Percentiles rank a stretch among this genome's conserved stretches.
phyloP scores from a whole-genome alignment of 1,140 invertebrate genomes.

The Centruroides sculpturatus region DNA sequence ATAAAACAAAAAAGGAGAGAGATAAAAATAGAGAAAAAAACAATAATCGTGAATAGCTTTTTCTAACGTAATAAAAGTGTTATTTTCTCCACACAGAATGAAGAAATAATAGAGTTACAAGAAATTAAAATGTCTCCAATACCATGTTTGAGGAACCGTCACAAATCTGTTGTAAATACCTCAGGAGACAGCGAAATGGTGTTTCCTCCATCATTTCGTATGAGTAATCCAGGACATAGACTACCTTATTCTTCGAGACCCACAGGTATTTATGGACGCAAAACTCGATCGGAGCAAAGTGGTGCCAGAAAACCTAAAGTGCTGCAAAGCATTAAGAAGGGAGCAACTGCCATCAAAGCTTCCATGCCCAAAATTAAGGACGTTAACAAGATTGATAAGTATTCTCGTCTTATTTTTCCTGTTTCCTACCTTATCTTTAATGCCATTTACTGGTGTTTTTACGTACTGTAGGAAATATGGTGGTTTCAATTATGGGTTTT shows the following conservation, averaged over 20 bases:
- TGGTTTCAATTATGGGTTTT: no score
- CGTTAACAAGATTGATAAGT: constrained; percentile 95
- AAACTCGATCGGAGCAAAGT: background rate
- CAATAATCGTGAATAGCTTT: no score
- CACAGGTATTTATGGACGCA: background rate
- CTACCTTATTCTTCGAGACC: constrained; percentile 3
- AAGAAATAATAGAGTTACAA: constrained; percentile 62
- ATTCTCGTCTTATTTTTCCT: constrained; percentile 86
- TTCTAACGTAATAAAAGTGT: no score
- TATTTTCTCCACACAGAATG: constrained; percentile 3
- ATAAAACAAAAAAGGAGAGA: no score
- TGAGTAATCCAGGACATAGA: constrained; percentile 17
- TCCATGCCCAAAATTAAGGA: constrained; percentile 83
- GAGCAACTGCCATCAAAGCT: constrained; percentile 21
- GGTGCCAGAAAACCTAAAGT: constrained; percentile 44
- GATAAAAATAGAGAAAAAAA: no score
- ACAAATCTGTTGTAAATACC: constrained; percentile 24
- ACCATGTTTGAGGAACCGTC: constrained; percentile 55
- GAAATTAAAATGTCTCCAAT: constrained; percentile 69
- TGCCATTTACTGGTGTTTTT: constrained; percentile 89
- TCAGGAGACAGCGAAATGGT: constrained; percentile 13
- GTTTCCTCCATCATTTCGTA: constrained; percentile 22
- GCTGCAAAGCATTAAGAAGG: constrained; percentile 49
- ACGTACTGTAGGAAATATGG: constrained; percentile 27
- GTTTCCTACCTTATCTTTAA: constrained; percentile 90